Evolutionary conservation across 2,113 vertebrate genomes (phyloP).

Genomic region (Corydoras maculifer): DNA sequence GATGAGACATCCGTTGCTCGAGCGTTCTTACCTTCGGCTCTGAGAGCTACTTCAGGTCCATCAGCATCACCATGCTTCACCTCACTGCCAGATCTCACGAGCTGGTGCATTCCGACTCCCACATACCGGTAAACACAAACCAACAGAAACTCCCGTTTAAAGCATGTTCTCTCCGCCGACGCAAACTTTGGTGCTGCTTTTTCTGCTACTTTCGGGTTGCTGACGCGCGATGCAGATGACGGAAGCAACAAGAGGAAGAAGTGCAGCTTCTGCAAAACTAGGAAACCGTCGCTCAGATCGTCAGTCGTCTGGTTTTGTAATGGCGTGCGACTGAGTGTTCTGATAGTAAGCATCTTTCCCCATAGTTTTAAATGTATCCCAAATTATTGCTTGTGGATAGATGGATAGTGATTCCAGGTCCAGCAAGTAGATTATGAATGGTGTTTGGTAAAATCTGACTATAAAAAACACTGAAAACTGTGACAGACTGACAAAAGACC

Average conservation of each 20-base stretch:
- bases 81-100: not conserved
- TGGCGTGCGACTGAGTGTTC: too few species aligned
- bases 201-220: constrained; percentile 10
- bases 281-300: too few species aligned
- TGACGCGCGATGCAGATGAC: constrained; percentile 39
- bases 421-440: too few species aligned
- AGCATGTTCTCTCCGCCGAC: constrained; percentile 34
- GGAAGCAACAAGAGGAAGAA: constrained; percentile 41
- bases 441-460: too few species aligned
- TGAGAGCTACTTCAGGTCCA: not conserved
- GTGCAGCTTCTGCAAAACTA: not conserved
- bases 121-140: not conserved
- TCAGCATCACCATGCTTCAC: constrained; percentile 1
- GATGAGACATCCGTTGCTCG: too few species aligned
- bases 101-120: not conserved
- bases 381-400: too few species aligned
- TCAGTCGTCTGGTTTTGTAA: too few species aligned
- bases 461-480: too few species aligned
- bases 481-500: too few species aligned
- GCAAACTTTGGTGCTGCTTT: constrained; percentile 37
- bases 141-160: not conserved
- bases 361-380: too few species aligned
- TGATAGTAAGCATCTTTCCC: too few species aligned
- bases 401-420: too few species aligned
- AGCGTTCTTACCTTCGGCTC: not conserved